Base-by-base conservation (phyloP, 2,888 invertebrate genomes). In the Gasteruption jaculator region DNA sequence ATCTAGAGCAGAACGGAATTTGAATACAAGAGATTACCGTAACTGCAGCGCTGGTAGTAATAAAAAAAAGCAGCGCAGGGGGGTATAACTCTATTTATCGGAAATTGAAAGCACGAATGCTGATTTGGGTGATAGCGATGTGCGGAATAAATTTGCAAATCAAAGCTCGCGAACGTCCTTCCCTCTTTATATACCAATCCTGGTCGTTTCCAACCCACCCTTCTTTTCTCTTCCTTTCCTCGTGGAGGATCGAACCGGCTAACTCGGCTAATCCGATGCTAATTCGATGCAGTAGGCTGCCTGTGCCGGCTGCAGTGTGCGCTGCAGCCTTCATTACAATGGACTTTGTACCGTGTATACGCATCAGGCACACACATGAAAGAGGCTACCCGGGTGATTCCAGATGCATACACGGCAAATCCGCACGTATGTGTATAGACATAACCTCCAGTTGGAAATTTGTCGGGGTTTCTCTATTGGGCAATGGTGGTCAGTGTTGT, bases 231-330 rank as follows among this genome's bases (percentile, higher is more conserved):
- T 39, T 11, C 18, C 30, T 11, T 24, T 38, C 21, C 24, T 4
- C 18, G 11, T 18, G n/a, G n/a, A n/a, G n/a, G n/a, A n/a, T n/a
- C n/a, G n/a, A 44, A 43, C 30, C 45, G 38, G 37, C 55, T 53
- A 61, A 62, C 60, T 63, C 57, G 60, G 58, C 57, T 64, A 65
- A 63, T 61, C 57, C 52, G 44, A 64, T 61, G 63, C 59, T 61
- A 62, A 65, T 65, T 61, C 56, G 53, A 63, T 60, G 59, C 63
- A 54, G 57, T 50, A 48, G 52, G 50, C 56, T 48, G 12, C 45
- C 52, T 57, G 56, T 57, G 50, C 52, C 50, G 54, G 55, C n/a
- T n/a, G n/a, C n/a, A n/a, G n/a, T n/a, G n/a, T n/a, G n/a, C n/a
- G n/a, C n/a, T n/a, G n/a, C n/a, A n/a, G n/a, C n/a, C n/a, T n/a